phyloP scores from a whole-genome alignment of 1,140 invertebrate species.

The Eufriesea mexicana region DNA sequence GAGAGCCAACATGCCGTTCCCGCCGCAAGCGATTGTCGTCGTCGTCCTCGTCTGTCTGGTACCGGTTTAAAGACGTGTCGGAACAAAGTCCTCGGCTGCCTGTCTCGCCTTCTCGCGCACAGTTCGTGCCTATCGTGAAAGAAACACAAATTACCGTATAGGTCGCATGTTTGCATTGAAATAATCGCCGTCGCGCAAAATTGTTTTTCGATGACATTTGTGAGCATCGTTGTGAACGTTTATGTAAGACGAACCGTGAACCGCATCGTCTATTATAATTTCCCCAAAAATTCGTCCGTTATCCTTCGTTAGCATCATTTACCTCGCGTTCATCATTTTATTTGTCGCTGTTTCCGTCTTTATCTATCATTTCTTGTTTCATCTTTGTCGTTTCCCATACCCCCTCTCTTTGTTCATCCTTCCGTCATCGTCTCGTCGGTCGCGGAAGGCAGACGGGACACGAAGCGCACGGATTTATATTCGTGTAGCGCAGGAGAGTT shows the following conservation, averaged over 20 bases:
- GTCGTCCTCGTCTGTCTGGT: conserved; percentile 39
- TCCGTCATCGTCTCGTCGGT: conserved; percentile 27
- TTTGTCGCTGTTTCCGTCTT: conserved; percentile 9
- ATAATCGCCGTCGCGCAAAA: neutral
- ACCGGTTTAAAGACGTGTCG: conserved; percentile 63
- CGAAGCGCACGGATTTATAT: conserved; percentile 39
- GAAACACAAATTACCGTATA: conserved; percentile 1
- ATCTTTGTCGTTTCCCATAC: conserved; percentile 17
- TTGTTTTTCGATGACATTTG: conserved; percentile 24
- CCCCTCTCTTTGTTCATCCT: conserved; percentile 16
- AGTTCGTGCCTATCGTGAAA: conserved; percentile 1
- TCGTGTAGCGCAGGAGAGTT: conserved; percentile 43
- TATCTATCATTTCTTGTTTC: conserved; percentile 9
- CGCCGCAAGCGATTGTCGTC: conserved; percentile 49
- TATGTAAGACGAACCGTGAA: neutral
- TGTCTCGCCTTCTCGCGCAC: conserved; percentile 7
- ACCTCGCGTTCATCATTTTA: neutral
- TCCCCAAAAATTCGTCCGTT: neutral
- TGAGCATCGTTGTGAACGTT: neutral
- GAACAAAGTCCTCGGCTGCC: conserved; percentile 2
- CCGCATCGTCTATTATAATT: too few relatives aligned
- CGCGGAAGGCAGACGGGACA: conserved; percentile 35
- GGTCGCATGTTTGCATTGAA: neutral
- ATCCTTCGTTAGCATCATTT: neutral
- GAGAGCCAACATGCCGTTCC: conserved; percentile 76